phyloP scores from a whole-genome alignment of 2,888 invertebrate genomes.

The Scaptomyza caliginosa region DNA sequence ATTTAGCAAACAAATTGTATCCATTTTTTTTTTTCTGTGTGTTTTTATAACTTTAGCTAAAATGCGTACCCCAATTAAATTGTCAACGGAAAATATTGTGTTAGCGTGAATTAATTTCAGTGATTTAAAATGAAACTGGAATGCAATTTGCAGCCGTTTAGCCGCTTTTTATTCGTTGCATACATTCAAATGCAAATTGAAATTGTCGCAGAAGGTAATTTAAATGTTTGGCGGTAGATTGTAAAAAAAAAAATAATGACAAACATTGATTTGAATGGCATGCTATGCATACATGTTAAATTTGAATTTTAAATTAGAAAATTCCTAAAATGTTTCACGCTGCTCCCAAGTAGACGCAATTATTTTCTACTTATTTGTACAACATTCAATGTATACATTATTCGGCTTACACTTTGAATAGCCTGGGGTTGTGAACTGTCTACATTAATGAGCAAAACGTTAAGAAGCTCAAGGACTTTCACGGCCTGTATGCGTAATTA shows the following conservation, averaged over 20 bases:
- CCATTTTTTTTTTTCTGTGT: too few relatives aligned
- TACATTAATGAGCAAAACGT: conserved; percentile 45
- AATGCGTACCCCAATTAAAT: conserved; percentile 58
- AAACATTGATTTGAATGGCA: not conserved
- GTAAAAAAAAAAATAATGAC: not conserved
- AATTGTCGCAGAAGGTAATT: conserved; percentile 26
- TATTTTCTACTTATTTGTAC: conserved; percentile 12
- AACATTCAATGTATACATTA: conserved; percentile 27
- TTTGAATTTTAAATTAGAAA: not conserved
- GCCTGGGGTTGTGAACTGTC: conserved; percentile 11
- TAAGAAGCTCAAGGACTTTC: conserved; percentile 36
- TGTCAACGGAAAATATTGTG: conserved; percentile 62
- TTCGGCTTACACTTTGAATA: not conserved
- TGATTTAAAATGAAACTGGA: conserved; percentile 49
- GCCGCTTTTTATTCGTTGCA: not conserved
- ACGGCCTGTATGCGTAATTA: conserved; percentile 33
- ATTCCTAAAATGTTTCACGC: not conserved
- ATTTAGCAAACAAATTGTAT: conserved; percentile 57
- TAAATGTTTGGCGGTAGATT: conserved; percentile 21
- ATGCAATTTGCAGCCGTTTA: conserved; percentile 34
- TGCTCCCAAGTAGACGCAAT: not conserved
- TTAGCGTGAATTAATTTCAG: conserved; percentile 60
- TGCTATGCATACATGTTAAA: not conserved
- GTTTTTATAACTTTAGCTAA: conserved; percentile 17
- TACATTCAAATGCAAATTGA: conserved; percentile 42